Evolutionary conservation across 2,888 invertebrate genomes (phyloP).

Genomic region (Ophioninae sp.): DNA sequence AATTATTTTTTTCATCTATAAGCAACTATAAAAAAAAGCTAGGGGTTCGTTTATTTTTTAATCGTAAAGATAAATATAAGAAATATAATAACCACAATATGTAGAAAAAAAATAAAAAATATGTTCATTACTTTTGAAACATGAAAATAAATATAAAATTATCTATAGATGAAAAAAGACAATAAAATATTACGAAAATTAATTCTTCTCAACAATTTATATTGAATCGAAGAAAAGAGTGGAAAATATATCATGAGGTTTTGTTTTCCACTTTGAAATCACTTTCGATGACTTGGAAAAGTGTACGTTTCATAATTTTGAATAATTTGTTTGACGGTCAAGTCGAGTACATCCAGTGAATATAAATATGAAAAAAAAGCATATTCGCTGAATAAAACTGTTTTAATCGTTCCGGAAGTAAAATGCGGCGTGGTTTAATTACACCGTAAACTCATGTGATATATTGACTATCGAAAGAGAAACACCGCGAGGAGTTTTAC

Average conservation of each 20-base stretch:
- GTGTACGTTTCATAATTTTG: background rate
- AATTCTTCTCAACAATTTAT: background rate
- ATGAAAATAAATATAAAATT: background rate
- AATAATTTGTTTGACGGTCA: background rate
- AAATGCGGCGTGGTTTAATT: constrained; percentile 16
- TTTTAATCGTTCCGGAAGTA: constrained; percentile 2
- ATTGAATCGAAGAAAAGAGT: background rate
- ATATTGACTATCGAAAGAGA: constrained; percentile 7
- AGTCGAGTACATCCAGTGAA: background rate
- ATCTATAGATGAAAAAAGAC: background rate
- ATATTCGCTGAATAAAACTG: background rate
- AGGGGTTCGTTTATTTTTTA: too few species aligned
- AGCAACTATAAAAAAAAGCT: too few species aligned
- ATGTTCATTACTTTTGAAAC: background rate
- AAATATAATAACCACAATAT: background rate
- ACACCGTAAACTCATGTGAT: constrained; percentile 12
- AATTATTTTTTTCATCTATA: too few species aligned
- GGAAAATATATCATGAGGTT: background rate
- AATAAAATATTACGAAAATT: background rate
- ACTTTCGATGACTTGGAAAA: background rate
- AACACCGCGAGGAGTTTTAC: constrained; percentile 18
- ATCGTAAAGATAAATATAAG: too few species aligned
- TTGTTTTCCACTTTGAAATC: background rate
- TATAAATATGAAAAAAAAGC: background rate
- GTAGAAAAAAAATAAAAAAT: background rate